Conservation (phyloP, 2,797 vertebrate species). For the Trachurus trachurus region DNA sequence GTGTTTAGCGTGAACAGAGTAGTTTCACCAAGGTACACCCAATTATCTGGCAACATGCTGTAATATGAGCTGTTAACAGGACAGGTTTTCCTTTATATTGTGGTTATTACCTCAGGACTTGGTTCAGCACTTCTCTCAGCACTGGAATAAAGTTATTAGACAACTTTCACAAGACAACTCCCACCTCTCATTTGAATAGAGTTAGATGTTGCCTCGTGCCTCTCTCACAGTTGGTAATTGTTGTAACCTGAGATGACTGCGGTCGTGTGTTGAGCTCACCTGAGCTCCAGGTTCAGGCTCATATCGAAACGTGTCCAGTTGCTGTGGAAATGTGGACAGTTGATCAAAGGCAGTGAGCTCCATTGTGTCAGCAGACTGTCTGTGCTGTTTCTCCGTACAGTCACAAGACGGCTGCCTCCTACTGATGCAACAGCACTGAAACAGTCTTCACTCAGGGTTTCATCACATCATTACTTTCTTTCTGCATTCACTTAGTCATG, state of each 20-base stretch:
- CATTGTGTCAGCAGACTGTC: constrained; percentile 26
- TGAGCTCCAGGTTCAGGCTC: background rate
- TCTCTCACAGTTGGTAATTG: background rate
- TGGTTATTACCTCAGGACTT: background rate
- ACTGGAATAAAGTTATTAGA: background rate
- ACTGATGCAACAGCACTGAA: constrained; percentile 67
- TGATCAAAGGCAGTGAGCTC: constrained; percentile 24
- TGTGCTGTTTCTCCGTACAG: constrained; percentile 12
- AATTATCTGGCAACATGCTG: background rate
- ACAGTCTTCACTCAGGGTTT: constrained; percentile 40
- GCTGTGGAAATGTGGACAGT: background rate
- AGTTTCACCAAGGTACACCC: background rate
- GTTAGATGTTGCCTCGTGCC: background rate
- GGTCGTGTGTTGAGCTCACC: background rate
- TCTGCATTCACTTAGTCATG: background rate
- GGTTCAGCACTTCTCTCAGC: background rate
- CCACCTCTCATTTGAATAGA: background rate
- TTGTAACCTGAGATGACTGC: background rate
- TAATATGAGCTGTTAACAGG: background rate
- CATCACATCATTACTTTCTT: constrained; percentile 33
- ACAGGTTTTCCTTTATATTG: background rate
- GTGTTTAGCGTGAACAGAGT: background rate
- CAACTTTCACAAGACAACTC: background rate
- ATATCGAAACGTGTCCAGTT: background rate
- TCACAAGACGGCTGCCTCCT: constrained; percentile 27